Conservation (phyloP, 2,113 vertebrate genomes). For the Cyprinodon brontotheroides region DNA sequence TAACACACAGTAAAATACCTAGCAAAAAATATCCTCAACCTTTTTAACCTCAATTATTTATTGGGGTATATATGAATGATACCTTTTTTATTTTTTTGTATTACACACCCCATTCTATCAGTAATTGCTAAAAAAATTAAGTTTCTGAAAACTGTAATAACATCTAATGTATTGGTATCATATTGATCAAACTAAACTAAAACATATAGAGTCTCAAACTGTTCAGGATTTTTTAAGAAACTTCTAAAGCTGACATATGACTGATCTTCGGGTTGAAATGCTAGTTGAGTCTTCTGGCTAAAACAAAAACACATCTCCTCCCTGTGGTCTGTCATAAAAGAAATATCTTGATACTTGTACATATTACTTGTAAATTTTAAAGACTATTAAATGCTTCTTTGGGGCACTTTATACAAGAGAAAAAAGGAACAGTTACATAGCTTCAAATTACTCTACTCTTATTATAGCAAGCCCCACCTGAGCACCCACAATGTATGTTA, state of each 20-base stretch:
- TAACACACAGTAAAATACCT: too few species aligned
- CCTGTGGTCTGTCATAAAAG: neutral
- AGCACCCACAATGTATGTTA: neutral
- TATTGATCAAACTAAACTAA: neutral
- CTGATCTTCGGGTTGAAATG: too few species aligned
- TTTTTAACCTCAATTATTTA: too few species aligned
- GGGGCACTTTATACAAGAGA: neutral
- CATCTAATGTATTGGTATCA: neutral
- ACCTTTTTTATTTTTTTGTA: too few species aligned
- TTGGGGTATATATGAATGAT: too few species aligned
- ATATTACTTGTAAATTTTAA: neutral
- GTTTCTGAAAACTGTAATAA: neutral
- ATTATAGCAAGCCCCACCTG: neutral
- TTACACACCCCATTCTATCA: too few species aligned
- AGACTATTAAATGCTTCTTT: neutral
- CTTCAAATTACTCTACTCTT: neutral
- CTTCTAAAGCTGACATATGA: too few species aligned
- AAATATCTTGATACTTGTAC: neutral
- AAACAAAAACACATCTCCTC: too few species aligned
- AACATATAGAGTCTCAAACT: too few species aligned
- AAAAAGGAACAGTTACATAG: neutral
- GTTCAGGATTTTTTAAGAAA: too few species aligned
- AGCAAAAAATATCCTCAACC: too few species aligned
- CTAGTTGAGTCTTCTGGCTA: too few species aligned
- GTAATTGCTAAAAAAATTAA: neutral